A percentile compares a stretch with the other conserved stretches of the same genome.
Conservation (phyloP, 2,797 vertebrate genomes). For the Pitangus sulphuratus region DNA sequence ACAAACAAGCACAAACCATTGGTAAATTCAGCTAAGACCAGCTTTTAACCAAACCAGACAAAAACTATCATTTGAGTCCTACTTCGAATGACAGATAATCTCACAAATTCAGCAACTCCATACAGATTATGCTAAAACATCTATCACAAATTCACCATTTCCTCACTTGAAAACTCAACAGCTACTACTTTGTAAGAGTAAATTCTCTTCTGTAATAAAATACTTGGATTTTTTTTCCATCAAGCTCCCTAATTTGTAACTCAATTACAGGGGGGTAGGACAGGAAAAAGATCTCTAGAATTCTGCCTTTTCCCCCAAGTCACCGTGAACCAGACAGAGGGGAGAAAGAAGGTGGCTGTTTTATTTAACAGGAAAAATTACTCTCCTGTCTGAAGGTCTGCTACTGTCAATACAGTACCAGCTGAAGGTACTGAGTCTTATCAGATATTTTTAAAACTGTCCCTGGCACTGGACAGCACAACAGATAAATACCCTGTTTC, state of each 20-base stretch:
- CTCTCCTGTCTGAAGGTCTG: neutral
- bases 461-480: neutral
- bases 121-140: neutral
- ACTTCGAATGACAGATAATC: neutral
- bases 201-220: neutral
- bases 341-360: neutral
- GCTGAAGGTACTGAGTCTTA: neutral
- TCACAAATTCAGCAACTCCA: neutral
- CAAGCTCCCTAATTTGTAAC: neutral
- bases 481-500: neutral
- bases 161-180: neutral
- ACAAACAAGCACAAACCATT: neutral
- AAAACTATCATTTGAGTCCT: neutral
- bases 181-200: neutral
- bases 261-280: rapidly evolving
- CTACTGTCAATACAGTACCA: neutral
- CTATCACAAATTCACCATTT: neutral
- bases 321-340: neutral
- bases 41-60: neutral
- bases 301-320: neutral
- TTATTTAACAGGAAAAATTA: neutral
- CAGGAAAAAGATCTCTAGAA: neutral
- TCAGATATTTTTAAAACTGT: neutral
- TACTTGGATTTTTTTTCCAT: neutral
- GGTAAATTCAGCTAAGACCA: neutral